phyloP scores from a whole-genome alignment of 1,140 invertebrate genomes.

The Ditylenchus dipsaci region DNA sequence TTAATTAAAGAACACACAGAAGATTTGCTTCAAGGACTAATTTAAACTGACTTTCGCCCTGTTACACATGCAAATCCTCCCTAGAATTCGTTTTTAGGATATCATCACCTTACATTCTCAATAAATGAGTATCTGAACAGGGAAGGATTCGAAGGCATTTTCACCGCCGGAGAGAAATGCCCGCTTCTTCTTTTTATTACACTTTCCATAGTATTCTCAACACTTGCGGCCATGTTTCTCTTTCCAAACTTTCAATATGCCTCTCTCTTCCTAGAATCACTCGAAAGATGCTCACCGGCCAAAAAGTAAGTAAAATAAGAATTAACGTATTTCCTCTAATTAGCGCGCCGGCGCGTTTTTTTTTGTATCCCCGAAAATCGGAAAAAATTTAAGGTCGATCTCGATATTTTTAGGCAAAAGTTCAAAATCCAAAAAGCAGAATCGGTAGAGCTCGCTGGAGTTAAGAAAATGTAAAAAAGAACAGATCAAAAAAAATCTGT shows the following conservation, averaged over 20 bases:
- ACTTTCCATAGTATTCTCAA: conserved; percentile 16
- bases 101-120: background rate
- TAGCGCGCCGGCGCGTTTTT: too few relatives aligned
- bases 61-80: too few relatives aligned
- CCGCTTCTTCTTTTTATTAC: conserved; percentile 17
- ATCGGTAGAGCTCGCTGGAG: too few relatives aligned
- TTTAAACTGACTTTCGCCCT: too few relatives aligned
- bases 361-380: too few relatives aligned
- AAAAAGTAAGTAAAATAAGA: conserved; percentile 47
- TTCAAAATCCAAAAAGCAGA: too few relatives aligned
- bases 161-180: background rate
- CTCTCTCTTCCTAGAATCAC: conserved; percentile 18
- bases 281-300: conserved; percentile 38
- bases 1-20: too few relatives aligned
- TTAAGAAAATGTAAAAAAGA: too few relatives aligned
- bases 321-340: conserved; percentile 36
- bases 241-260: conserved; percentile 35
- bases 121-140: conserved; percentile 3
- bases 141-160: conserved; percentile 9
- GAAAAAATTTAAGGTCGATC: too few relatives aligned
- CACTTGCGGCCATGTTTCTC: conserved; percentile 24
- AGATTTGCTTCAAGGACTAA: too few relatives aligned
- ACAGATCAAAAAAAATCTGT: too few relatives aligned
- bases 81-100: background rate
- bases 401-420: too few relatives aligned